phyloP scores from a whole-genome alignment of 2,797 vertebrate species.

The Gallirallus australis region DNA sequence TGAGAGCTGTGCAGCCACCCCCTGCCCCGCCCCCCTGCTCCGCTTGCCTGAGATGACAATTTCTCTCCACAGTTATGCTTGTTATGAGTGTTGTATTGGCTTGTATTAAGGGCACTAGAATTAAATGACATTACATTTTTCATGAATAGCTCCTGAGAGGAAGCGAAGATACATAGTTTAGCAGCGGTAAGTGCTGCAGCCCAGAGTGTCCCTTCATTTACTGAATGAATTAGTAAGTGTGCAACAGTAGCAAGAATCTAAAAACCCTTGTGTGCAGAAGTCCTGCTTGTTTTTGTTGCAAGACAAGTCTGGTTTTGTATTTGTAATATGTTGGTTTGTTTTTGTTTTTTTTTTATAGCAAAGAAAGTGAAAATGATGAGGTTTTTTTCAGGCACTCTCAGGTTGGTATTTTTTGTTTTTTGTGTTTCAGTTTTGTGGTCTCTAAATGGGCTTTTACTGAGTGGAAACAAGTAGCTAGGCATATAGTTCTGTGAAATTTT shows the following conservation, averaged over 20 bases:
- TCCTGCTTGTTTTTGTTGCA: slow-evolving; percentile 15
- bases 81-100: not conserved
- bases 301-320: slow-evolving; percentile 12
- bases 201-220: not conserved
- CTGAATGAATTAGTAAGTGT: not conserved
- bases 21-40: not conserved
- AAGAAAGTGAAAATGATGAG: slow-evolving; percentile 74
- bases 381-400: slow-evolving; percentile 60
- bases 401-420: slow-evolving; percentile 71
- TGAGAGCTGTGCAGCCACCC: not conserved
- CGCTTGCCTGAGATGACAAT: not conserved
- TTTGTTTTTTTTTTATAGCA: slow-evolving; percentile 73
- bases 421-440: not conserved
- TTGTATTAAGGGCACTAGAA: not conserved
- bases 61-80: not conserved
- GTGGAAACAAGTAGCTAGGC: not conserved
- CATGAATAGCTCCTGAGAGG: not conserved
- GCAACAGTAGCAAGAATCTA: not conserved
- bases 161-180: not conserved
- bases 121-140: not conserved
- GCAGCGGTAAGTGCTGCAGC: not conserved
- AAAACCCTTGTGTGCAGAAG: not conserved
- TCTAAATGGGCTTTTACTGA: not conserved
- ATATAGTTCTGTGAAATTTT: not conserved
- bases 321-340: slow-evolving; percentile 59